Percentiles rank a stretch among this genome's conserved stretches.
Evolutionary conservation across 2,113 vertebrate species (phyloP).

Genomic region (Mesembrinibis cayennensis): DNA sequence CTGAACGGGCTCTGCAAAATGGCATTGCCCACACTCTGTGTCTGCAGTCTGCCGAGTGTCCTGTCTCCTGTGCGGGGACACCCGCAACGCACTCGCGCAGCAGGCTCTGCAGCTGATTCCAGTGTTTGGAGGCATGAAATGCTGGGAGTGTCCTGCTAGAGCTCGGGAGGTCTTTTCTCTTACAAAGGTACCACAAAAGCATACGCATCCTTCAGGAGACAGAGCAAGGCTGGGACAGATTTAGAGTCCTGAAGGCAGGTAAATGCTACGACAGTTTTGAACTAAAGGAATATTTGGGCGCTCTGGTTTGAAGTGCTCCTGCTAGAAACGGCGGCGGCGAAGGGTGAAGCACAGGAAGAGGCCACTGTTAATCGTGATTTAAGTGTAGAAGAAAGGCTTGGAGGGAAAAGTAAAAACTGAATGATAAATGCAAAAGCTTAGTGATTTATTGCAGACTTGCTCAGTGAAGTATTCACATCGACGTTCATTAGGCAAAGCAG

Average conservation of each 20-base stretch:
- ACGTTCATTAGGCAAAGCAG: neutral
- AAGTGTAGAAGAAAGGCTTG: neutral
- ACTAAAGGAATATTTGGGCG: neutral
- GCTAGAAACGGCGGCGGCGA: neutral
- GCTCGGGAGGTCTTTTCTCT: neutral
- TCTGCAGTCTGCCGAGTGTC: neutral
- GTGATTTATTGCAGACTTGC: neutral
- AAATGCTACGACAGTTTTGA: neutral
- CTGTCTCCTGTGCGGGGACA: neutral
- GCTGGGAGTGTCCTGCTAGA: neutral
- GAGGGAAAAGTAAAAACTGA: neutral
- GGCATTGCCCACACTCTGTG: neutral
- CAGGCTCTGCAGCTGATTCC: neutral
- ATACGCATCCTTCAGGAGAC: neutral
- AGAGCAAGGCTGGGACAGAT: neutral
- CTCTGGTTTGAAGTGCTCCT: neutral
- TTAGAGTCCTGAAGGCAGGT: neutral
- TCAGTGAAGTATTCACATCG: accelerated
- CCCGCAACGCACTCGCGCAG: accelerated
- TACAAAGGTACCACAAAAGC: neutral
- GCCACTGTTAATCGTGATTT: neutral
- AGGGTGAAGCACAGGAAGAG: neutral
- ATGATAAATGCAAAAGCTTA: neutral
- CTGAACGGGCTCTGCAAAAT: accelerated
- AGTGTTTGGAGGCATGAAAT: accelerated